Evolutionary conservation across 2,888 invertebrate genomes (phyloP).

Genomic region (Heliconius erato): DNA sequence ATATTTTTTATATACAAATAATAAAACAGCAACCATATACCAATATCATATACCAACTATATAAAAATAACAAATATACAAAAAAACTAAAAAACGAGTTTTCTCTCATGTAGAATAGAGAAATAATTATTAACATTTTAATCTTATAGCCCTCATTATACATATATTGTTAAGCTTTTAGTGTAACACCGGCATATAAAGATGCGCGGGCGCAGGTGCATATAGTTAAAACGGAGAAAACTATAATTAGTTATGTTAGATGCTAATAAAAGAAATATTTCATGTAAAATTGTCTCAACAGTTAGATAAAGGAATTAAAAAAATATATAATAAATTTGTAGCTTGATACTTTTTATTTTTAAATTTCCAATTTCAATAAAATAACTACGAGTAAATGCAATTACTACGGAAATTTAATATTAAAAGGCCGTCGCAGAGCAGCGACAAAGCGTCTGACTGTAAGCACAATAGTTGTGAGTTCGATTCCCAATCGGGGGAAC

Average conservation of each 20-base stretch:
- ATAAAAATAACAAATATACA: too few species aligned
- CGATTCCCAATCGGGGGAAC: neutral
- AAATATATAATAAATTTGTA: neutral
- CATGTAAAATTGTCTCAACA: neutral
- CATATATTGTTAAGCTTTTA: constrained; percentile 14
- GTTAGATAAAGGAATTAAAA: neutral
- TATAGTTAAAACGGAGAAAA: constrained; percentile 47
- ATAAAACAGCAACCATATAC: neutral
- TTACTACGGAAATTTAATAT: neutral
- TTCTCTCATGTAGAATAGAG: neutral
- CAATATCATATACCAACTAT: too few species aligned
- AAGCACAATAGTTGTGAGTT: neutral
- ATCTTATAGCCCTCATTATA: neutral
- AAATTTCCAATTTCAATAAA: neutral
- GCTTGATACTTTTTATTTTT: constrained; percentile 4
- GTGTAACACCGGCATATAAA: constrained; percentile 44
- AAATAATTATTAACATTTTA: neutral
- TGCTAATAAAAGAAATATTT: constrained; percentile 44
- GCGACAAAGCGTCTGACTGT: too few species aligned
- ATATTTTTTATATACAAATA: neutral
- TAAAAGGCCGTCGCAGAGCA: too few species aligned
- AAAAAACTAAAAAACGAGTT: neutral
- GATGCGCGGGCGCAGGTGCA: constrained; percentile 79
- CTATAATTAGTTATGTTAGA: constrained; percentile 54
- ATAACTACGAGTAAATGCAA: neutral